Base-by-base conservation (phyloP, 2,888 invertebrate genomes). In the Melitaea athalia region DNA sequence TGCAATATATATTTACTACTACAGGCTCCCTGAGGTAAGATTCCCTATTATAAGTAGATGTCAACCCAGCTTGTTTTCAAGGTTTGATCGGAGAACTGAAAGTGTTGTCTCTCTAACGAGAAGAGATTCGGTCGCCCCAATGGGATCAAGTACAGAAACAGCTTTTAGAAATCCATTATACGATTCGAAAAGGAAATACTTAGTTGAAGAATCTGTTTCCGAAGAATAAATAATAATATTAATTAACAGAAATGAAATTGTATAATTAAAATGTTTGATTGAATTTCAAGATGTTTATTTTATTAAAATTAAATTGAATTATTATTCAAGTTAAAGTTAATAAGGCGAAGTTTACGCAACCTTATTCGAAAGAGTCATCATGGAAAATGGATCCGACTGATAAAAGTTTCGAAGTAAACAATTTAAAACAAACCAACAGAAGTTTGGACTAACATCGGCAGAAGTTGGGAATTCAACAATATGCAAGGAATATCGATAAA, bases 111-210 rank as follows among this genome's bases (percentile, higher is more conserved):
- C 90, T 33, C 75, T 92, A 72, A 88, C 91, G 0, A 74, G 91
- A 64, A 82, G 89, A 63, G 90, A 89, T 72, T 92, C 92, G 4
- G 77, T 77, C 0, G 77, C 80, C 0, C 82, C 78, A 1, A 72
- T 82, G 50, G 75, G 78, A 7, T 72, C 75, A 8, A 67, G 79
- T 6, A 76, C 74, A 5, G 78, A 82, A 45, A 84, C 87, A 0
- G 87, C 89, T 0, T 92, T 92, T 68, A 87, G 89, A 33, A 92
- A 92, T 77, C 92, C 92, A 0, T 71, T 92, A 74, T 92, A 91
- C 74, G 83, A 88, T 68, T 91, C 91, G 0, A 88, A 81, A 78
- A 86, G 89, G 76, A 87, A 85, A 70, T 83, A 88, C 12, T 75
- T 81, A 31, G 84, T 88, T 0, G 78, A 80, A 0, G 87, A 88